Base-by-base conservation (phyloP, 1,140 invertebrate genomes). In the Zaprionus inermis region DNA sequence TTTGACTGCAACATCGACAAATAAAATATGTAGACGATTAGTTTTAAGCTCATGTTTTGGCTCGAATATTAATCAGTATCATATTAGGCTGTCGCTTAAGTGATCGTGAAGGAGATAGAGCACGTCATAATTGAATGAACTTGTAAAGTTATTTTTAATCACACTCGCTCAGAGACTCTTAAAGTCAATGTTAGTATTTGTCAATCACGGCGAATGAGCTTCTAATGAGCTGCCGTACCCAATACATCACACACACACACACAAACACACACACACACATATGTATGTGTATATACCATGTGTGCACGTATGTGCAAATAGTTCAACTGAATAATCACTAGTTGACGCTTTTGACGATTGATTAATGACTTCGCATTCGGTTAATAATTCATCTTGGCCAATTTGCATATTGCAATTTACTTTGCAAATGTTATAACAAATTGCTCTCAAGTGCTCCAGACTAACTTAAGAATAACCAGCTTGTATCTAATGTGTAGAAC, bases 351-450 rank as follows among this genome's bases (percentile, higher is more conserved):
- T 16, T 68, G 71, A 69, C 71, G 61, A 16, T 69, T 73, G 71
- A 73, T 73, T 69, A 73, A 73, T 73, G 57, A 61, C 57, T 41
- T 58, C 22, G 6, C 46, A 34, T 32, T 46, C 57, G 44, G 56
- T 54, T 18, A 67, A 58, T 73, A 67, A 58, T 73, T 54, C 52
- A 69, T 69, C 66, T 41, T 34, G 16, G 32, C 24, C 16, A 34
- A 70, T 74, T 74, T 74, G 59, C 72, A 74, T 74, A 63, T 63
- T 70, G 41, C 72, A 70, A 70, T 57, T 24, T 69, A 56, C 14
- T 44, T 32, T 69, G 65, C 57, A 60, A 72, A 61, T 72, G 24
- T 36, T 46, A 20, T 46, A 46, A 60, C 56, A 73, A 73, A 61
- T 49, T 49, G 69, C n/a, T 34, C 22, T 66, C 56, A 34, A 58